Evolutionary conservation across 1,140 invertebrate species (phyloP).

Genomic region (Campoletis sonorensis): DNA sequence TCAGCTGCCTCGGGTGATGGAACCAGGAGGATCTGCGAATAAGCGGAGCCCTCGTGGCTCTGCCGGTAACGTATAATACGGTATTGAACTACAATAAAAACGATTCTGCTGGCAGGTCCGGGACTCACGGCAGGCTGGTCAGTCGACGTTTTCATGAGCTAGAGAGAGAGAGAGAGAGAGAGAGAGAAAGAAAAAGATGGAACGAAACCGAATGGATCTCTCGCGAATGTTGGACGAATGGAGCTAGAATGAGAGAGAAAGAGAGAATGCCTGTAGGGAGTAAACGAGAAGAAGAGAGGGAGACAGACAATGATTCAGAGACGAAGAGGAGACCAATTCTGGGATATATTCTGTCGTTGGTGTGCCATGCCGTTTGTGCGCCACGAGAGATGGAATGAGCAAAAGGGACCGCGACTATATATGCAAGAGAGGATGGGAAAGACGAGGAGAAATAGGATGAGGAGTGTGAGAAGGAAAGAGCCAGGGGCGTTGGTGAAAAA

Average conservation of each 20-base stretch:
- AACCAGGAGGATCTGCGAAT: slow-evolving; percentile 41
- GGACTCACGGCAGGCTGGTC: slow-evolving; percentile 46
- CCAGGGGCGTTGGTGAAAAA: slow-evolving; percentile 48
- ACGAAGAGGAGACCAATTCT: slow-evolving; percentile 20
- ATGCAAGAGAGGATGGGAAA: slow-evolving; percentile 37
- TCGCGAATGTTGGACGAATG: slow-evolving; percentile 49
- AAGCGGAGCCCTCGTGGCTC: slow-evolving; percentile 12
- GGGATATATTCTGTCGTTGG: slow-evolving; percentile 31
- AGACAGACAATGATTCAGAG: slow-evolving; percentile 53
- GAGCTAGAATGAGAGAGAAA: slow-evolving; percentile 14
- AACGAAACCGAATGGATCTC: slow-evolving; percentile 50
- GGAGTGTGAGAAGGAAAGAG: slow-evolving; percentile 42
- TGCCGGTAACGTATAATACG: slow-evolving; percentile 30
- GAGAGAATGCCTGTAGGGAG: neutral
- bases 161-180: slow-evolving; percentile 4
- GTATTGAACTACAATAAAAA: slow-evolving; percentile 67
- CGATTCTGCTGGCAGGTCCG: slow-evolving; percentile 51
- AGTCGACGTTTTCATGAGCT: neutral
- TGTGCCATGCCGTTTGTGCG: slow-evolving; percentile 22
- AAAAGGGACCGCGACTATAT: slow-evolving; percentile 16
- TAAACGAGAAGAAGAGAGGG: slow-evolving; percentile 41
- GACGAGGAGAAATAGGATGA: slow-evolving; percentile 31
- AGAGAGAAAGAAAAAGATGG: too few species aligned
- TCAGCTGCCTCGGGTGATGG: slow-evolving; percentile 46
- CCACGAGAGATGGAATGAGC: slow-evolving; percentile 21